A percentile compares a stretch with the other conserved stretches of the same genome.
These are phyloP conservation scores for Vanessa atalanta DNA, from an alignment of 1,140 invertebrate genomes.

Conservation along the genomic window DNA sequence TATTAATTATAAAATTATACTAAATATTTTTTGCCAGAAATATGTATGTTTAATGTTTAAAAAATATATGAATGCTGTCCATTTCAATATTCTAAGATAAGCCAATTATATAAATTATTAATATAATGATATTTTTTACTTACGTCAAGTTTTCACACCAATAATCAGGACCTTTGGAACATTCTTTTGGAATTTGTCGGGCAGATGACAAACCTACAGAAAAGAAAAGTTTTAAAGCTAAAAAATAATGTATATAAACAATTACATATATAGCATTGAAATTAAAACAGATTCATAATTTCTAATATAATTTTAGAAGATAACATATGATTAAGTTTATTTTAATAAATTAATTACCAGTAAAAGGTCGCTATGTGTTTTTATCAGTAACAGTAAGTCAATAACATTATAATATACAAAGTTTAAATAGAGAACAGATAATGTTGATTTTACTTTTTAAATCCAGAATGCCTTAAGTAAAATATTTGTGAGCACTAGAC, in stretches of 20 bases:
- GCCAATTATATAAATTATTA: no score
- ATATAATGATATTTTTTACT: slow-evolving; percentile 30
- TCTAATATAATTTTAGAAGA: no score
- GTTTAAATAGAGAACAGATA: slow-evolving; percentile 6
- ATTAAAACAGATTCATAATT: not conserved
- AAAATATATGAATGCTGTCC: no score
- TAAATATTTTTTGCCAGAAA: no score
- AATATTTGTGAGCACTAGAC: not conserved
- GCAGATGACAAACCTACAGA: slow-evolving; percentile 53
- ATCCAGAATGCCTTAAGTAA: not conserved
- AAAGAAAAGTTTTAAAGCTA: not conserved
- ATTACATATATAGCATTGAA: not conserved
- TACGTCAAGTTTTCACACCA: slow-evolving; percentile 72
- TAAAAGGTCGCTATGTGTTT: not conserved
- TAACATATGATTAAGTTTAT: no score
- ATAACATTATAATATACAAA: slow-evolving; percentile 18
- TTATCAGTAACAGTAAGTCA: slow-evolving; percentile 14
- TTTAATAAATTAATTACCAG: not conserved
- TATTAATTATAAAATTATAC: no score
- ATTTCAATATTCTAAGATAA: no score
- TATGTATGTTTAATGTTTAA: no score
- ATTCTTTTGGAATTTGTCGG: slow-evolving; percentile 71
- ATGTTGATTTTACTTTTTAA: not conserved
- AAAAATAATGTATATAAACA: not conserved
- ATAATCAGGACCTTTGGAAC: slow-evolving; percentile 64